Percentiles rank a stretch among this genome's conserved stretches.
Conservation (phyloP, 2,888 invertebrate genomes). For the Scaptomyza polygonia region DNA sequence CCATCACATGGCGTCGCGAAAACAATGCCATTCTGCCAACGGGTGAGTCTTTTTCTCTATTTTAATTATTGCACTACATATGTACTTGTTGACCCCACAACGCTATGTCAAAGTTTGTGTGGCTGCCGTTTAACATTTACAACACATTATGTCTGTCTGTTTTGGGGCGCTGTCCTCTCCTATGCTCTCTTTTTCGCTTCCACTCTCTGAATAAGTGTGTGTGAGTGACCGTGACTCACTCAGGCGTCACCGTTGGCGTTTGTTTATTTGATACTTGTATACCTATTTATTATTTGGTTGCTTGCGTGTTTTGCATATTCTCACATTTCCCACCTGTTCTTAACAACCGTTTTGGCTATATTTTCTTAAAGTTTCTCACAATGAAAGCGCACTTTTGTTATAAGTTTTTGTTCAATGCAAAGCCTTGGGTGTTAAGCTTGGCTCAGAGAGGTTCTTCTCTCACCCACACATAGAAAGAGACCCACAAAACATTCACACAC, state of each 20-base stretch:
- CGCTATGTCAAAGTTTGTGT: slow-evolving; percentile 8
- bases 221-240: slow-evolving; percentile 74
- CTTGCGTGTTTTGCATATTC: slow-evolving; percentile 50
- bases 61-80: slow-evolving; percentile 27
- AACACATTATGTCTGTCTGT: slow-evolving; percentile 25
- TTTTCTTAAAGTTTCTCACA: slow-evolving; percentile 28
- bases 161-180: slow-evolving; percentile 60
- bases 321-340: slow-evolving; percentile 42
- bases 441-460: slow-evolving; percentile 18
- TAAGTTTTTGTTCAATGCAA: not conserved
- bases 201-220: slow-evolving; percentile 7
- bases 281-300: slow-evolving; percentile 22
- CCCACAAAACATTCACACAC: not conserved
- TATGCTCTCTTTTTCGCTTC: slow-evolving; percentile 14
- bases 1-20: slow-evolving; percentile 95
- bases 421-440: slow-evolving; percentile 41
- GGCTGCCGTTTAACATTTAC: slow-evolving; percentile 39
- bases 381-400: slow-evolving; percentile 20
- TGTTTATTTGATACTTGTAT: slow-evolving; percentile 51
- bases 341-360: slow-evolving; percentile 6
- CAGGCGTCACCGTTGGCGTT: slow-evolving; percentile 69
- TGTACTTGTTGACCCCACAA: slow-evolving; percentile 25
- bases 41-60: slow-evolving; percentile 84
- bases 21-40: slow-evolving; percentile 96
- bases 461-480: slow-evolving; percentile 17